Evolutionary conservation across 2,888 invertebrate species (phyloP), one percentile per base, ranked within the genome.

Genomic region (Agrotis segetum): DNA sequence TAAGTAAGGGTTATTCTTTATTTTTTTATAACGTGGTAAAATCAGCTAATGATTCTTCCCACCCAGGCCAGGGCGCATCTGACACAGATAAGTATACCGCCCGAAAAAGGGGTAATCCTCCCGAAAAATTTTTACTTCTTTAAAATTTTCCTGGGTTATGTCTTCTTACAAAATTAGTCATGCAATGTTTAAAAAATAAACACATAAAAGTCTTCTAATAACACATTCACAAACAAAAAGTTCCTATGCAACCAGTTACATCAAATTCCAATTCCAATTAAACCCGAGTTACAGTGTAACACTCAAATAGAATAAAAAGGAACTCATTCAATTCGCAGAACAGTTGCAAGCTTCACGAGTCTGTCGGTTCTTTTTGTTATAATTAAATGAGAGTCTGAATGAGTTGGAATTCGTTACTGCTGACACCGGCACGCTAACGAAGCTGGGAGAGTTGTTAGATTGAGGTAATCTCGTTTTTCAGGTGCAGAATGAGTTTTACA

Each of bases 321-420:
- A 47, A 55, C 16, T 62, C 50, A 74, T 50, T 24, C 24, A 19
- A 34, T 77, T 77, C 71, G 17, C 61, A 71, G 71, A 70, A 74
- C 67, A 9, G n/a, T 44, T 55, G 66, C 34, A 49, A 58, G 34
- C 16, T 67, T 50, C 72, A 64, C 21, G 44, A 46, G 63, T 63
- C 29, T 17, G 29, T 50, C 52, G 21, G 11, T 34, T 46, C 56
- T 40, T 71, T 71, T 81, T 77, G 40, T 66, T 59, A 14, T 56
- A 62, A 77, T 49, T 53, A 55, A 72, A 59, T 47, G 53, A 52
- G 49, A 55, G 1, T 65, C 64, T 70, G 65, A 79, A 62, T 56
- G 61, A 58, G 59, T 67, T 77, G 62, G 67, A 17, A 65, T 67
- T 72, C 63, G 72, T 79, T 72, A 67, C 11, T 14, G 19, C 16